Evolutionary conservation across 2,888 invertebrate genomes (phyloP).

Genomic region (Philhelius pedissequus): DNA sequence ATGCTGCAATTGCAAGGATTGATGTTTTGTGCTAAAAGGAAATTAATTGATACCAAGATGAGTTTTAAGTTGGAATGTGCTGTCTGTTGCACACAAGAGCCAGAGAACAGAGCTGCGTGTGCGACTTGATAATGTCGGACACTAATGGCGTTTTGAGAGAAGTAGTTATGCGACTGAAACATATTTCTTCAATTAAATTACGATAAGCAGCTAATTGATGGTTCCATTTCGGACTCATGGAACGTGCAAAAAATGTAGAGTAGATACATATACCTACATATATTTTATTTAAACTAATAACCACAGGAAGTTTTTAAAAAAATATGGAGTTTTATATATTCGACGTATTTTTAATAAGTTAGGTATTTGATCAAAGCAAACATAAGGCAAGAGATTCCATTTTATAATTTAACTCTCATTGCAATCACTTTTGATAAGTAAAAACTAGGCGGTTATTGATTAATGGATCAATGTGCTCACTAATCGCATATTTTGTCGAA

Average conservation of each 20-base stretch:
- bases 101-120: constrained; percentile 28
- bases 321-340: too few species aligned
- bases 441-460: too few species aligned
- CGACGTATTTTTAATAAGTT: too few species aligned
- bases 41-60: constrained; percentile 57
- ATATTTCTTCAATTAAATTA: constrained; percentile 59
- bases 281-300: background rate
- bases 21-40: constrained; percentile 61
- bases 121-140: constrained; percentile 53
- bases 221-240: background rate
- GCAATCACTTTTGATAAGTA: too few species aligned
- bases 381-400: too few species aligned
- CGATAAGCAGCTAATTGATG: constrained; percentile 41
- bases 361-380: too few species aligned
- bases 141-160: constrained; percentile 51
- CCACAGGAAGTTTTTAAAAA: too few species aligned
- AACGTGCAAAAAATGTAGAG: background rate
- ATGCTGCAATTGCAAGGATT: constrained; percentile 54
- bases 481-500: too few species aligned
- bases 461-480: too few species aligned
- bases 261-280: background rate
- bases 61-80: constrained; percentile 13
- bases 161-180: constrained; percentile 44
- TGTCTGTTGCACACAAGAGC: background rate
- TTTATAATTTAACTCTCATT: too few species aligned